Evolutionary conservation across 2,888 invertebrate species (phyloP).

Genomic region (Stictocephala bisonia): DNA sequence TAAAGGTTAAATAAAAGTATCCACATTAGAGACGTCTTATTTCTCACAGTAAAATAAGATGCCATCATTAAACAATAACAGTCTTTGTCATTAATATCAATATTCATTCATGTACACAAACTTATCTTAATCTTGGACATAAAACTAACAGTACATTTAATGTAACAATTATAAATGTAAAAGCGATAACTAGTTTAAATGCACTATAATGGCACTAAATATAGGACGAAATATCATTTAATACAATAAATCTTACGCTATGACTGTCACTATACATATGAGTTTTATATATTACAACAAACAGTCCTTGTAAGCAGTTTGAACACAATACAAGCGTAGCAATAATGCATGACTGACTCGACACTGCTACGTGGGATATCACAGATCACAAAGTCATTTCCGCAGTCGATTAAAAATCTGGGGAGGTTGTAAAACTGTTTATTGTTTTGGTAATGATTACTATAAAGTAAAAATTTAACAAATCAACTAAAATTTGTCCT

Average conservation of each 20-base stretch:
- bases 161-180: slow-evolving; percentile 25
- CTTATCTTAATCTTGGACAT: background rate
- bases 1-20: background rate
- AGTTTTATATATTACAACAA: background rate
- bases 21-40: background rate
- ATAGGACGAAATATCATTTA: slow-evolving; percentile 32
- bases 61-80: slow-evolving; percentile 24
- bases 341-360: background rate
- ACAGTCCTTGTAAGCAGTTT: slow-evolving; percentile 26
- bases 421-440: no score
- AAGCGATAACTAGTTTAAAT: slow-evolving; percentile 36
- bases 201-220: slow-evolving; percentile 45
- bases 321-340: slow-evolving; percentile 34
- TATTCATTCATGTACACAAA: background rate
- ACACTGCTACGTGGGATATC: slow-evolving; percentile 20
- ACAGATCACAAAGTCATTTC: background rate
- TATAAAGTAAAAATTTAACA: no score
- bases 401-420: no score
- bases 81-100: slow-evolving; percentile 24
- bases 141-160: slow-evolving; percentile 10
- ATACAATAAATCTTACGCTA: background rate
- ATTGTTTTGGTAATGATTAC: no score
- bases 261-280: slow-evolving; percentile 5
- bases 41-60: background rate
- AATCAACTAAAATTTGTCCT: no score